phyloP scores from a whole-genome alignment of 2,113 vertebrate species.

The Gambusia affinis region DNA sequence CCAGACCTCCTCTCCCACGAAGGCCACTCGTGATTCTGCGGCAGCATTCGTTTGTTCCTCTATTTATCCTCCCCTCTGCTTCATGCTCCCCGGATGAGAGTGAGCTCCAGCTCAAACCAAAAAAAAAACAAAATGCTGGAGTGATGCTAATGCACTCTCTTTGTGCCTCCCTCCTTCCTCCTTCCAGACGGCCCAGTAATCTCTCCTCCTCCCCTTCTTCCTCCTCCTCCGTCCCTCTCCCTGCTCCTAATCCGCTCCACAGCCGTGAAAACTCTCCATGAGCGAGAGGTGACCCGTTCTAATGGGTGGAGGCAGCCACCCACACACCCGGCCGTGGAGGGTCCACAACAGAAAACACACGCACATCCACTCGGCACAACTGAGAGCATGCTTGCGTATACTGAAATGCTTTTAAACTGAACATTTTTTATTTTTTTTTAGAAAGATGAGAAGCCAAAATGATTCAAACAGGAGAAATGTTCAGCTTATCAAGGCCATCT shows the following conservation, averaged over 20 bases:
- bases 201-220: constrained; percentile 49
- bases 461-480: too few relatives aligned
- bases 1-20: constrained; percentile 35
- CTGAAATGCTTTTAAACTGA: background rate
- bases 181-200: constrained; percentile 49
- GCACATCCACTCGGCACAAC: constrained; percentile 22
- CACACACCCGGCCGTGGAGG: constrained; percentile 62
- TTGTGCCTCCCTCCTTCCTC: constrained; percentile 46
- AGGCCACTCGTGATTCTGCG: constrained; percentile 37
- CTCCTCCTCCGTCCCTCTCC: constrained; percentile 8
- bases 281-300: constrained; percentile 74
- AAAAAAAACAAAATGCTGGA: constrained; percentile 44
- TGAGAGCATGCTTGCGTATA: background rate
- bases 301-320: constrained; percentile 70
- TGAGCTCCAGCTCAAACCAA: constrained; percentile 14
- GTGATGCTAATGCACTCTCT: constrained; percentile 60
- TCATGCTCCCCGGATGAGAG: constrained; percentile 42
- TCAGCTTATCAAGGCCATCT: background rate
- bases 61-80: constrained; percentile 53
- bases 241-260: constrained; percentile 73
- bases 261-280: constrained; percentile 79
- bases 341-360: constrained; percentile 42
- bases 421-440: too few relatives aligned
- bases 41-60: constrained; percentile 40
- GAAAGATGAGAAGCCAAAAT: too few relatives aligned